These are phyloP conservation scores for Drosophila mayri DNA, from an alignment of 1,140 invertebrate species.

Conservation along the genomic window DNA sequence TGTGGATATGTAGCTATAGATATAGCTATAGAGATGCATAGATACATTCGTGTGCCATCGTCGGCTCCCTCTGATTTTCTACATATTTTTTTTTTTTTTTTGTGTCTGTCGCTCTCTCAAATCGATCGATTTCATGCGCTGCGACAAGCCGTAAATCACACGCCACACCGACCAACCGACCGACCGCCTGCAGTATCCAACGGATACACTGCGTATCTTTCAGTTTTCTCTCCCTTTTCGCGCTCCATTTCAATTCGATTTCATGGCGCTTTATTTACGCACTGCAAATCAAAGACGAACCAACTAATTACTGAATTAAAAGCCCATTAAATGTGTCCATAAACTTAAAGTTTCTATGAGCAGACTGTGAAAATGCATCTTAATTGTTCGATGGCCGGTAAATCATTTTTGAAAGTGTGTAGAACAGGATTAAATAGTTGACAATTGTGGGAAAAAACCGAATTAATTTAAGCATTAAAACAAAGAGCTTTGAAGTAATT, in stretches of 20 bases:
- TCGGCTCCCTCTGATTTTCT: conserved; percentile 45
- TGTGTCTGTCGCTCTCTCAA: conserved; percentile 28
- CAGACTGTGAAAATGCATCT: conserved; percentile 60
- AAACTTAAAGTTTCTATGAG: conserved; percentile 33
- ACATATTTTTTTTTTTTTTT: conserved; percentile 5
- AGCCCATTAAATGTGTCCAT: conserved; percentile 59
- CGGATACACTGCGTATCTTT: conserved; percentile 43
- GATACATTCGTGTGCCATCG: conserved; percentile 38
- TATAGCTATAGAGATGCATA: conserved; percentile 35
- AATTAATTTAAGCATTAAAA: not conserved
- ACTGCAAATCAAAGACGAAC: conserved; percentile 44
- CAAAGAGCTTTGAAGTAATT: not conserved
- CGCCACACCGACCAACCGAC: conserved; percentile 27
- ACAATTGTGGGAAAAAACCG: conserved; percentile 38
- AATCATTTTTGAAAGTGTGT: conserved; percentile 49
- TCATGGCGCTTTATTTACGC: conserved; percentile 54
- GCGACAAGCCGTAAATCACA: conserved; percentile 79
- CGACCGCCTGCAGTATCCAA: conserved; percentile 44
- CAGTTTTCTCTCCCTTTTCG: not conserved
- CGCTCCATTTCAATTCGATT: conserved; percentile 53
- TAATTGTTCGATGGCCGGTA: conserved; percentile 41
- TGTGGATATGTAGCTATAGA: conserved; percentile 28
- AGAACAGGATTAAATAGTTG: conserved; percentile 41
- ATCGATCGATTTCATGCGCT: conserved; percentile 80
- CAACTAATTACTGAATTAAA: conserved; percentile 77